These are phyloP conservation scores for Delichon dasypus DNA, from an alignment of 2,797 vertebrate genomes.

Conservation along the genomic window DNA sequence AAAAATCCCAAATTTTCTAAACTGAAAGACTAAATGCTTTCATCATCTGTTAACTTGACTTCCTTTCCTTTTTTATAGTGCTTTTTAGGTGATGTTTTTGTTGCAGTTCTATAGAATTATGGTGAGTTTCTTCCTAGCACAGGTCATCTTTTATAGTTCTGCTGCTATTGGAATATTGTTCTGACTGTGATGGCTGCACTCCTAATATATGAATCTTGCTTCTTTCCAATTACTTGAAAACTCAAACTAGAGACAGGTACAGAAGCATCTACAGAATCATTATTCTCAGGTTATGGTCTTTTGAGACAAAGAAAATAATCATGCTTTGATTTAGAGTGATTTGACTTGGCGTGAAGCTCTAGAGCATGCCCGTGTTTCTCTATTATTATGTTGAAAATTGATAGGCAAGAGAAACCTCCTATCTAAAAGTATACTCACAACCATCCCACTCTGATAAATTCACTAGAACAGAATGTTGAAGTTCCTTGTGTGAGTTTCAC, in stretches of 20 bases:
- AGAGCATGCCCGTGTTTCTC: neutral
- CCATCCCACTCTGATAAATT: neutral
- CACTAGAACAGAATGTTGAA: constrained; percentile 28
- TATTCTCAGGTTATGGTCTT: neutral
- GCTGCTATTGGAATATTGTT: neutral
- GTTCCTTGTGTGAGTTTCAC: neutral
- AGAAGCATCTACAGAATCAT: neutral
- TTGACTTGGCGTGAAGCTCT: neutral
- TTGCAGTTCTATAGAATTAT: neutral
- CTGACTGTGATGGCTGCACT: neutral
- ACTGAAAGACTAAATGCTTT: neutral
- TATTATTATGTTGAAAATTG: neutral
- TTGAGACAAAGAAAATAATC: neutral
- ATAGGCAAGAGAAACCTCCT: constrained; percentile 19
- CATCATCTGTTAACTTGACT: neutral
- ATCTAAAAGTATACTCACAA: neutral
- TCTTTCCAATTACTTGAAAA: neutral
- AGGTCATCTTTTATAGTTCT: neutral
- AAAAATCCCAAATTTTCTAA: neutral
- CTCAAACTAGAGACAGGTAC: neutral
- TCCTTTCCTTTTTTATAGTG: neutral
- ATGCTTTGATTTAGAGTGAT: neutral
- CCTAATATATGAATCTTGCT: neutral
- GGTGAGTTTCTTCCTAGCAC: neutral
- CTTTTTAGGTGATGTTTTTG: neutral